Evolutionary conservation across 2,888 invertebrate genomes (phyloP).

Genomic region (Callyntrura guangdongensis): DNA sequence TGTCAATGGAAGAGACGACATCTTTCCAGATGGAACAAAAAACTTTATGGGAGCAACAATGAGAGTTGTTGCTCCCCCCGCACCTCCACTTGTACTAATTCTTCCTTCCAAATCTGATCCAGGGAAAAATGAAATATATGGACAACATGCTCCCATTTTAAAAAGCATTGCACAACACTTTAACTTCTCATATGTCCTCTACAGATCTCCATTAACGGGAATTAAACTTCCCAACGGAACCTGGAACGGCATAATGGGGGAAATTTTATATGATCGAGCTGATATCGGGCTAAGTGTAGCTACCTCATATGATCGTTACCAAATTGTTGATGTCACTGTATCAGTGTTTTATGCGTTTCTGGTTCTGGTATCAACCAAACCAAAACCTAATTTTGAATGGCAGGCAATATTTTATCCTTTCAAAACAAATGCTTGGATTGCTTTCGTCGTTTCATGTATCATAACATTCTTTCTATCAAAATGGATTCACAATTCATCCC

Average conservation of each 20-base stretch:
- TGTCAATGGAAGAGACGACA: slow-evolving; percentile 9
- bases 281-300: slow-evolving; percentile 83
- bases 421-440: slow-evolving; percentile 77
- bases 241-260: slow-evolving; percentile 84
- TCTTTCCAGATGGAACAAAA: slow-evolving; percentile 81
- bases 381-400: slow-evolving; percentile 83
- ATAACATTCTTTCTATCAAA: slow-evolving; percentile 72
- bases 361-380: slow-evolving; percentile 83
- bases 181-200: slow-evolving; percentile 81
- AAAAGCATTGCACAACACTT: slow-evolving; percentile 72
- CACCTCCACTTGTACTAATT: slow-evolving; percentile 81
- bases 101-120: slow-evolving; percentile 68
- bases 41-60: slow-evolving; percentile 79
- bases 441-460: slow-evolving; percentile 70
- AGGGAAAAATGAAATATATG: slow-evolving; percentile 78
- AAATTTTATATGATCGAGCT: slow-evolving; percentile 79
- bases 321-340: slow-evolving; percentile 80
- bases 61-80: slow-evolving; percentile 80
- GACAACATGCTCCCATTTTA: slow-evolving; percentile 81
- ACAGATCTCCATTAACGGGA: slow-evolving; percentile 80
- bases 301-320: slow-evolving; percentile 79
- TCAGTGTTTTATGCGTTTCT: slow-evolving; percentile 83
- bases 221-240: slow-evolving; percentile 78
- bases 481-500: slow-evolving; percentile 79
- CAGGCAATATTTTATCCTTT: slow-evolving; percentile 84